phyloP scores from a whole-genome alignment of 2,113 vertebrate species.

The Entomyzon cyanotis region DNA sequence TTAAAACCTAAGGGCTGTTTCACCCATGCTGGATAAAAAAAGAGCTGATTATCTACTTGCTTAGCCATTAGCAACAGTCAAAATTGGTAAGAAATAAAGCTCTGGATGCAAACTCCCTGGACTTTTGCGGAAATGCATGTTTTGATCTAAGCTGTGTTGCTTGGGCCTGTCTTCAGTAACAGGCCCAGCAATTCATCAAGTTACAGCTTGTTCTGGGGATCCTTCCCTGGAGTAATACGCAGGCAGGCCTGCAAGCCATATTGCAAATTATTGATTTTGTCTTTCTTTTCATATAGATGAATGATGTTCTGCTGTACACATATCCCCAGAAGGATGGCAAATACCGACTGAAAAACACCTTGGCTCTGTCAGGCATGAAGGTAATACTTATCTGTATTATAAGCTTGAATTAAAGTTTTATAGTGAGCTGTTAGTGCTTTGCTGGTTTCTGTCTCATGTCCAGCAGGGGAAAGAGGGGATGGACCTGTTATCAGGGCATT shows the following conservation, averaged over 20 bases:
- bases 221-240: neutral
- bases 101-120: neutral
- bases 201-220: neutral
- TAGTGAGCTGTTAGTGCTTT: neutral
- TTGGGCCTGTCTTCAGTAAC: neutral
- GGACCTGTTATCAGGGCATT: neutral
- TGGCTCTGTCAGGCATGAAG: conserved; percentile 88
- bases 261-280: conserved; percentile 26
- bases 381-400: conserved; percentile 63
- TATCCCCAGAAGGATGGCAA: conserved; percentile 96
- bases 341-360: conserved; percentile 89
- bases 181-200: neutral
- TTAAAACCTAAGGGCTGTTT: neutral
- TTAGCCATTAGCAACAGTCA: neutral
- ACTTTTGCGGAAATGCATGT: neutral
- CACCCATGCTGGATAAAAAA: neutral
- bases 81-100: neutral
- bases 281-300: conserved; percentile 84
- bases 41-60: neutral
- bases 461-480: neutral
- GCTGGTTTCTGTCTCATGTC: neutral
- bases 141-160: neutral
- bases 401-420: neutral
- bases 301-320: conserved; percentile 92
- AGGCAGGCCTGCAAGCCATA: neutral